Percentiles rank a stretch among this genome's conserved stretches.
Evolutionary conservation across 2,888 invertebrate species (phyloP).

Genomic region (Mythimna lalbum): DNA sequence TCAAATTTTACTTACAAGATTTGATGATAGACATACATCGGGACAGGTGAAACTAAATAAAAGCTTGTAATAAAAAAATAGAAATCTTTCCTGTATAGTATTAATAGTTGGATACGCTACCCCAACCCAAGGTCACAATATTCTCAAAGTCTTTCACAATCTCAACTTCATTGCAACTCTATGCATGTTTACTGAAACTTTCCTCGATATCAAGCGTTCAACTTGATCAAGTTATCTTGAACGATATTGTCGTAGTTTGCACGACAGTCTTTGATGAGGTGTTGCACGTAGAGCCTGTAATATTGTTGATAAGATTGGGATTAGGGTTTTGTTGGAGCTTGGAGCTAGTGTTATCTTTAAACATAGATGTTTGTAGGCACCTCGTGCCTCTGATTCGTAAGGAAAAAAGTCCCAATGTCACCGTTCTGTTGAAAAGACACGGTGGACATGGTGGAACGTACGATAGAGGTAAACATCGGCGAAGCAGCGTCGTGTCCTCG

Average conservation of each 20-base stretch:
- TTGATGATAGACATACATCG: too few relatives aligned
- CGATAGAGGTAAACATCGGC: too few relatives aligned
- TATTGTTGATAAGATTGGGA: slow-evolving; percentile 8
- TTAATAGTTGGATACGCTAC: too few relatives aligned
- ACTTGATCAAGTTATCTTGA: slow-evolving; percentile 30
- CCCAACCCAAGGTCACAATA: slow-evolving; percentile 7
- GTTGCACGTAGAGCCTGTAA: slow-evolving; percentile 18
- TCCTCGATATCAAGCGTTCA: slow-evolving; percentile 20
- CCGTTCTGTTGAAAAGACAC: too few relatives aligned
- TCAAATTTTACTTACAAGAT: too few relatives aligned
- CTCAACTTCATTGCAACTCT: slow-evolving; percentile 25
- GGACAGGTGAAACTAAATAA: too few relatives aligned
- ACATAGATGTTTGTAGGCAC: not conserved
- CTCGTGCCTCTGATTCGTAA: too few relatives aligned
- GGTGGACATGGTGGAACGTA: too few relatives aligned
- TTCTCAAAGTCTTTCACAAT: slow-evolving; percentile 13
- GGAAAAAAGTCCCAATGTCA: too few relatives aligned
- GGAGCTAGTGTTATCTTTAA: not conserved
- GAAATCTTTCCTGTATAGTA: too few relatives aligned
- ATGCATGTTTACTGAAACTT: slow-evolving; percentile 24
- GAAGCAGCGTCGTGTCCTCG: too few relatives aligned
- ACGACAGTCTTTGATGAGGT: slow-evolving; percentile 39
- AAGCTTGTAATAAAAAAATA: too few relatives aligned
- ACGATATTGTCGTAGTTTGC: slow-evolving; percentile 44
- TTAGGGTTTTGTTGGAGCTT: not conserved